Percentiles rank a stretch among this genome's conserved stretches.
phyloP scores from a whole-genome alignment of 1,140 invertebrate species.

The Octopus sinensis region DNA sequence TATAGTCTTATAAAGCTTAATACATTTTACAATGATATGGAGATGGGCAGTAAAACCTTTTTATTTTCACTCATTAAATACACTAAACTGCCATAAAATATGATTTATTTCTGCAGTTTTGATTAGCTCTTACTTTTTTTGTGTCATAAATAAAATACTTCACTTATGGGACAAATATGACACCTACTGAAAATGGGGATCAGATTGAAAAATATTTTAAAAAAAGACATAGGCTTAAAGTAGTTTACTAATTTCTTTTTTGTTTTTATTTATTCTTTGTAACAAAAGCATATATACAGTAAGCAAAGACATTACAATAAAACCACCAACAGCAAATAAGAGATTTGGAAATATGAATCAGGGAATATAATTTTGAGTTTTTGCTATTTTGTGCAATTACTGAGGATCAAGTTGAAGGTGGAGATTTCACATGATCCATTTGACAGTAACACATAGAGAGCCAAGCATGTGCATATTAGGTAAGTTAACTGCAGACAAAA shows the following conservation, averaged over 20 bases:
- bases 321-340: conserved; percentile 15
- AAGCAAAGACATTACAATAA: conserved; percentile 17
- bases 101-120: no score
- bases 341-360: conserved; percentile 13
- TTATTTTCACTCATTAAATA: no score
- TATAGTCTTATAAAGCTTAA: no score
- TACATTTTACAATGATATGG: no score
- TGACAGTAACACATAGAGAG: conserved; percentile 6
- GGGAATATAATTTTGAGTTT: conserved; percentile 11
- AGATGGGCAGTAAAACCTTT: no score
- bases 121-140: no score
- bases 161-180: no score
- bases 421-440: not conserved
- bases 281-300: conserved; percentile 17
- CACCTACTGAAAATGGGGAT: no score
- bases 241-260: conserved; percentile 8
- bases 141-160: no score
- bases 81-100: no score
- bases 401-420: conserved; percentile 3
- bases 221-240: conserved; percentile 1
- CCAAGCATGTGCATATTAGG: conserved; percentile 9
- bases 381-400: conserved; percentile 15
- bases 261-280: conserved; percentile 11
- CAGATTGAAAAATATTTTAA: not conserved
- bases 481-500: conserved; percentile 12